Percentiles rank a stretch among this genome's conserved stretches.
phyloP scores from a whole-genome alignment of 2,888 invertebrate species.

The Phrixothrix hirtus region DNA sequence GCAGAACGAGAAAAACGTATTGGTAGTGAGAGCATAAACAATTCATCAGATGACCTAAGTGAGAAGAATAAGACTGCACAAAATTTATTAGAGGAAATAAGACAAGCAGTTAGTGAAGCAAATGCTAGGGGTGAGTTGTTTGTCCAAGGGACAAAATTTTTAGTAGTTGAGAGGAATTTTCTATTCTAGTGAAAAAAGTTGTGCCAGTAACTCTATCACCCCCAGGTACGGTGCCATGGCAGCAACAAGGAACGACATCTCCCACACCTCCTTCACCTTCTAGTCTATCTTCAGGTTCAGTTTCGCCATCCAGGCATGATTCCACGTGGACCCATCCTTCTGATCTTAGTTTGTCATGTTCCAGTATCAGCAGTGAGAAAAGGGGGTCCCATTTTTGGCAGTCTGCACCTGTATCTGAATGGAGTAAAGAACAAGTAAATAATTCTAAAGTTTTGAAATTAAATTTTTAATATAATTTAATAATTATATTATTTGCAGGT shows the following conservation, averaged over 20 bases:
- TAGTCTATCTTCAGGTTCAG: constrained; percentile 66
- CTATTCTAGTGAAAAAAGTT: constrained; percentile 65
- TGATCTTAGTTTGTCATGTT: constrained; percentile 63
- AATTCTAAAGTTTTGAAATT: too few relatives aligned
- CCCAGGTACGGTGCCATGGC: constrained; percentile 67
- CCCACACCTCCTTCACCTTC: constrained; percentile 68
- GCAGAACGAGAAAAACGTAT: constrained; percentile 82
- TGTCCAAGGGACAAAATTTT: constrained; percentile 18
- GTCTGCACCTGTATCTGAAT: constrained; percentile 72
- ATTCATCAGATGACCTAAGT: constrained; percentile 68
- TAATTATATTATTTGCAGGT: constrained; percentile 63
- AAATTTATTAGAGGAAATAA: constrained; percentile 83
- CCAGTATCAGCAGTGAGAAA: constrained; percentile 67
- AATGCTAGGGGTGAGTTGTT: constrained; percentile 74
- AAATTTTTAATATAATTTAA: too few relatives aligned
- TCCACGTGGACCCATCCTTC: constrained; percentile 59
- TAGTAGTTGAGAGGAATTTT: constrained; percentile 24
- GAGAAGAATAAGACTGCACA: constrained; percentile 68
- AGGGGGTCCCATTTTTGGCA: constrained; percentile 69
- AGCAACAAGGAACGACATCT: constrained; percentile 58
- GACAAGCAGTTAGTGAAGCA: constrained; percentile 85
- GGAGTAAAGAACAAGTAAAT: constrained; percentile 76
- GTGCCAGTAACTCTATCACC: constrained; percentile 65
- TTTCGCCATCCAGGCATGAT: constrained; percentile 59
- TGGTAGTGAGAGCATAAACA: constrained; percentile 56